Evolutionary conservation across 2,797 vertebrate genomes (phyloP), one percentile per base, ranked within the genome.

Genomic region (Pantherophis vulpinus): DNA sequence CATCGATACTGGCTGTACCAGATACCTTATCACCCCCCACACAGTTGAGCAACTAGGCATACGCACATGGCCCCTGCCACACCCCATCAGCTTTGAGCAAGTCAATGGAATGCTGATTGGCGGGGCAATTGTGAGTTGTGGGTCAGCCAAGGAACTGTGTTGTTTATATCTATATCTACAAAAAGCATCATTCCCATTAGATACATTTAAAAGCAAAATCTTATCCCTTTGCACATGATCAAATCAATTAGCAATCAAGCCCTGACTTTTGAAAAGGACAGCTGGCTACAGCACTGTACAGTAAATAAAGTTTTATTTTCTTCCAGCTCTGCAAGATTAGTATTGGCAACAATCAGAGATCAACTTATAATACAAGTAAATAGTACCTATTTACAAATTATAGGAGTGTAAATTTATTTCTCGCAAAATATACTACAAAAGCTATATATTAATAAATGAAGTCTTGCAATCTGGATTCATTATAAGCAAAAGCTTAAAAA

Each of bases 261-360:
- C 25, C 25, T n/a, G 6, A 8, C 10, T 89, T 86, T 70, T 86
- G 93, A 59, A 58, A 94, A 55, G 90, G 89, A 74, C 63, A 94
- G 55, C 90, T 51, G 59, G 88, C 94, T 95, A 55, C 90, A 93
- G 93, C 93, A 93, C 91, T 97, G 92, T 98, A 98, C 93, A 98
- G 98, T 98, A 99, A 99, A 99, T 99, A 99, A 98, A 98, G 97
- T 92, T 98, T 99, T 99, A 99, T 98, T 99, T 98, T 29, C 96
- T 95, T 97, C 98, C 96, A 94, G 97, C 96, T 98, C 98, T 98
- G 98, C 98, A 95, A 97, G 98, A 98, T 98, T 98, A 98, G 97
- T 97, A 97, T 95, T 98, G 97, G 96, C 98, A 98, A 98, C 95
- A 97, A 97, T 98, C 97, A 98, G 97, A 98, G 96, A 97, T 97